A percentile compares a stretch with the other conserved stretches of the same genome.
phyloP scores from a whole-genome alignment of 2,797 vertebrate species.

The Micrastur ruficollis region DNA sequence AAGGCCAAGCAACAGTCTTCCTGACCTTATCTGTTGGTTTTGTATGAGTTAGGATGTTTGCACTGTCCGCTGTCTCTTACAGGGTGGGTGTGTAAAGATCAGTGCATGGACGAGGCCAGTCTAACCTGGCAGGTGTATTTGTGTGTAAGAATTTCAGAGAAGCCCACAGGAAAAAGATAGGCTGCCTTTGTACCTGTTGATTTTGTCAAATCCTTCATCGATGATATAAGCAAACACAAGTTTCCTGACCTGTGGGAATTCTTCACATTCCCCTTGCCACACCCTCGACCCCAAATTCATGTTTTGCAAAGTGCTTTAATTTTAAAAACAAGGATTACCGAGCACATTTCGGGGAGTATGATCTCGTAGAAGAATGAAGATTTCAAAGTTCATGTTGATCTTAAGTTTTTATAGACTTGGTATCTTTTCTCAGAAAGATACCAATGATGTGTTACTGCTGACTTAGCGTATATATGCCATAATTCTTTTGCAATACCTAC shows the following conservation, averaged over 20 bases:
- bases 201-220: not conserved
- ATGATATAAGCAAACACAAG: constrained; percentile 33
- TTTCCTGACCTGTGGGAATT: constrained; percentile 40
- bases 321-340: constrained; percentile 34
- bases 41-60: not conserved
- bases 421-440: constrained; percentile 58
- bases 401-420: constrained; percentile 43
- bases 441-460: constrained; percentile 16
- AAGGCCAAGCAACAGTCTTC: not conserved
- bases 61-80: not conserved
- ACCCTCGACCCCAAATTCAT: constrained; percentile 51
- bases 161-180: not conserved
- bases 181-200: not conserved
- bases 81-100: not conserved
- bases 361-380: constrained; percentile 22
- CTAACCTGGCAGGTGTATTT: not conserved
- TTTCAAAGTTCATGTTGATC: constrained; percentile 64
- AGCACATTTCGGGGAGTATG: not conserved
- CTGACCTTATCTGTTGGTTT: not conserved
- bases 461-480: not conserved
- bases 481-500: constrained; percentile 39
- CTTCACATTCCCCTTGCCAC: constrained; percentile 2
- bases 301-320: constrained; percentile 42
- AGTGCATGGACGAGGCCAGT: accelerated
- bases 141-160: not conserved